Percentiles rank a stretch among this genome's conserved stretches.
These are phyloP conservation scores for Eupsittula cactorum DNA, from an alignment of 2,113 vertebrate genomes.

Conservation along the genomic window DNA sequence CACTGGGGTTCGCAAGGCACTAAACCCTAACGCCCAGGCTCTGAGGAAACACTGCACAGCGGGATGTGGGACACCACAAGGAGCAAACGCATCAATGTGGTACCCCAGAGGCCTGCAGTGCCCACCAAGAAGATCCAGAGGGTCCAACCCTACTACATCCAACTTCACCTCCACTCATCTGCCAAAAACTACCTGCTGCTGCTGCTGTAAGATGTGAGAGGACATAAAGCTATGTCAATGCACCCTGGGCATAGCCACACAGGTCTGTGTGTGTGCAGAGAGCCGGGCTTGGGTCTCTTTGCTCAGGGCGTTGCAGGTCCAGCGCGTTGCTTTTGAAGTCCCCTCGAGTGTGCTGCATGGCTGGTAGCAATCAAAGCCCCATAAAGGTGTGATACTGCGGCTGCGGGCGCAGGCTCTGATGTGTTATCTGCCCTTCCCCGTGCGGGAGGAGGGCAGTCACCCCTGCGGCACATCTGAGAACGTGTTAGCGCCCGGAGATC, in stretches of 20 bases:
- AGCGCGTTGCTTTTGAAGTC: slow-evolving; percentile 51
- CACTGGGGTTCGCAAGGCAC: background rate
- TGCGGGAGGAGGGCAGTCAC: background rate
- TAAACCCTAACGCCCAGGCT: accelerated
- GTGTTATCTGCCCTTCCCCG: slow-evolving; percentile 22
- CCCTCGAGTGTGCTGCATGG: background rate
- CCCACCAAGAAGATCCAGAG: background rate
- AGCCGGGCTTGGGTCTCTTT: background rate
- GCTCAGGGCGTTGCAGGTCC: slow-evolving; percentile 14
- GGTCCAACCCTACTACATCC: accelerated
- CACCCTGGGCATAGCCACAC: background rate
- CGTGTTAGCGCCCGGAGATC: background rate
- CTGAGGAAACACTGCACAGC: background rate
- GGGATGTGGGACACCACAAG: accelerated
- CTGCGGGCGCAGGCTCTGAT: slow-evolving; percentile 7
- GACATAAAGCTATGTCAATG: background rate
- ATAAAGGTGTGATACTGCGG: background rate
- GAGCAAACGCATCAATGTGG: accelerated
- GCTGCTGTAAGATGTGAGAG: background rate
- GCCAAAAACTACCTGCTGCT: background rate
- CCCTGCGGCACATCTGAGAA: background rate
- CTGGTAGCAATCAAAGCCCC: background rate
- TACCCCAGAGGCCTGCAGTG: background rate
- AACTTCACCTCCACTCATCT: accelerated
- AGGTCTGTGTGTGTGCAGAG: background rate